Conservation (phyloP, 1,140 invertebrate genomes). For the Cotesia vestalis region DNA sequence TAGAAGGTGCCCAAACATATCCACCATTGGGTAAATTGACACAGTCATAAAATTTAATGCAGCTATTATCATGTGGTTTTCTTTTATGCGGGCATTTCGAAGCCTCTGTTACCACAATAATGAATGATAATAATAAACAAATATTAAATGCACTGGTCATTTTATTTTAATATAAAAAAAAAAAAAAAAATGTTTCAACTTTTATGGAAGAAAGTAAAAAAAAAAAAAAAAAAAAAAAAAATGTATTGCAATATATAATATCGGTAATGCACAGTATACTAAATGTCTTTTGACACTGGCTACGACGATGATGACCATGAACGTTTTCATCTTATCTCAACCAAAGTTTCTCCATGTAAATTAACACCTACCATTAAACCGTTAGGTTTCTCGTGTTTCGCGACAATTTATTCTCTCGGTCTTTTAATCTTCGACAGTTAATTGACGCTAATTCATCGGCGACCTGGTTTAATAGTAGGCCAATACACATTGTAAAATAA, state of each 20-base stretch:
- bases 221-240: no score
- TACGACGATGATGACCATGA: neutral
- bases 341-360: neutral
- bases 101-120: constrained; percentile 6
- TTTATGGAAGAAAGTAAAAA: no score
- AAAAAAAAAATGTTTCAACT: no score
- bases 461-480: constrained; percentile 4
- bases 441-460: neutral
- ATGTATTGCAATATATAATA: no score
- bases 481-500: constrained; percentile 8
- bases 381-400: constrained; percentile 9
- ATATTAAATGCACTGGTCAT: no score
- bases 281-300: constrained; percentile 7
- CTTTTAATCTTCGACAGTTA: constrained; percentile 21
- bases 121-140: no score
- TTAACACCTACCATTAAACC: constrained; percentile 15
- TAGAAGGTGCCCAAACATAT: constrained; percentile 65
- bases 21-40: constrained; percentile 60
- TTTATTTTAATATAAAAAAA: no score
- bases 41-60: constrained; percentile 66
- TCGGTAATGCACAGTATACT: no score
- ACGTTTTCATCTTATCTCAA: neutral
- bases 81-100: constrained; percentile 63
- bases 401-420: constrained; percentile 14
- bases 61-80: constrained; percentile 64